A percentile compares a stretch with the other conserved stretches of the same genome.
phyloP scores from a whole-genome alignment of 2,113 vertebrate genomes.

The Cyrtonyx montezumae region DNA sequence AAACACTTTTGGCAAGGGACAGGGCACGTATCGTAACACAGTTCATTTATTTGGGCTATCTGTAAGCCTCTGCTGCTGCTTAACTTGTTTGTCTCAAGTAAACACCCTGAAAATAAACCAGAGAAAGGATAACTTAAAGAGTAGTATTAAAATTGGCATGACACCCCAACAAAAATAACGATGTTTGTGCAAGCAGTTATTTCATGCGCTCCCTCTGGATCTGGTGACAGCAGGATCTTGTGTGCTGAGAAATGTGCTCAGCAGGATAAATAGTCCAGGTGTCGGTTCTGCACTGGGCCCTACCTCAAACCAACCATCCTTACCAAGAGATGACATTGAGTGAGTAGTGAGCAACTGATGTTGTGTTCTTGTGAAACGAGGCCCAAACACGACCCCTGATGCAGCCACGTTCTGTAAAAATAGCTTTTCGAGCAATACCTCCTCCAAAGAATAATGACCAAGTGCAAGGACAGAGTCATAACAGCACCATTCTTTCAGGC shows the following conservation, averaged over 20 bases:
- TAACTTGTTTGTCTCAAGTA: background rate
- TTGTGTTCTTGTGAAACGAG: background rate
- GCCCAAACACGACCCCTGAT: background rate
- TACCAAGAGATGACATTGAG: background rate
- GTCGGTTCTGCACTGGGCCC: background rate
- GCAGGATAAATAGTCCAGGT: background rate
- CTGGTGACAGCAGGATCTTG: background rate
- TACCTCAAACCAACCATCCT: background rate
- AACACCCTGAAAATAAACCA: background rate
- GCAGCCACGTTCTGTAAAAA: background rate
- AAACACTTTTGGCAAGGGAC: background rate
- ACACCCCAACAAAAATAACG: background rate
- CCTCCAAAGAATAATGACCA: background rate
- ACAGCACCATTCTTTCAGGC: slow-evolving; percentile 21
- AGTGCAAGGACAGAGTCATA: background rate
- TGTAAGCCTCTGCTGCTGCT: background rate
- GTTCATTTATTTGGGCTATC: background rate
- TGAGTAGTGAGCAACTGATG: slow-evolving; percentile 21
- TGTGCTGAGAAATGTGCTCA: background rate
- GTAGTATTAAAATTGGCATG: background rate
- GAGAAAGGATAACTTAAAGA: background rate
- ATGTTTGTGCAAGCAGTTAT: background rate
- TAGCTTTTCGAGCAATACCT: slow-evolving; percentile 38
- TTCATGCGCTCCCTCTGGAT: fast-evolving
- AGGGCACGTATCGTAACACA: fast-evolving